phyloP scores from a whole-genome alignment of 2,888 invertebrate species.

The Tortrix viridana region DNA sequence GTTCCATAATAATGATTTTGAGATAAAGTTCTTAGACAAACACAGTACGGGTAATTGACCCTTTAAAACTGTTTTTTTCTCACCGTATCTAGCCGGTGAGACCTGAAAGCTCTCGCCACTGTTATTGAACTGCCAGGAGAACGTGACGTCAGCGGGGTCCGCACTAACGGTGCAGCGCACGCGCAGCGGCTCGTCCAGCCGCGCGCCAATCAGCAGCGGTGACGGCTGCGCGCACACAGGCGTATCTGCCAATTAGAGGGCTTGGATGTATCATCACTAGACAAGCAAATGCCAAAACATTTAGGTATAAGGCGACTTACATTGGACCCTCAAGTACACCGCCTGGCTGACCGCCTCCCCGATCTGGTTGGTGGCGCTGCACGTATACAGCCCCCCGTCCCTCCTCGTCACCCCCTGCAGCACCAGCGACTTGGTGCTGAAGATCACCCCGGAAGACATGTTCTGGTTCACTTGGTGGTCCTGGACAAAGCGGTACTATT shows the following conservation, averaged over 20 bases:
- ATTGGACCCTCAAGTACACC: slow-evolving; percentile 91
- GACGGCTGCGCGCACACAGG: slow-evolving; percentile 90
- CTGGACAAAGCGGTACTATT: no score
- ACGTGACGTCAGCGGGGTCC: slow-evolving; percentile 92
- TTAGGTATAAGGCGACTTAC: no score
- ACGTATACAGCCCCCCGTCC: slow-evolving; percentile 93
- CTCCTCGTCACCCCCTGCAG: slow-evolving; percentile 91
- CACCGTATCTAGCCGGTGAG: slow-evolving; percentile 85
- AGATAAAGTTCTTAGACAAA: no score
- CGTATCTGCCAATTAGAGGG: slow-evolving; percentile 84
- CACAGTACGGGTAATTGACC: neutral
- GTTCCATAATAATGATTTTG: no score
- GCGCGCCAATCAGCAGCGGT: slow-evolving; percentile 90
- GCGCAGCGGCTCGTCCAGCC: slow-evolving; percentile 91
- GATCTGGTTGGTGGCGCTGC: slow-evolving; percentile 91
- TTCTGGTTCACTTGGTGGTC: slow-evolving; percentile 91
- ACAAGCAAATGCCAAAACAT: no score
- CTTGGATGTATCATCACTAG: no score
- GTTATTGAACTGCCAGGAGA: slow-evolving; percentile 95
- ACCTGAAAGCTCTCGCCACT: slow-evolving; percentile 94
- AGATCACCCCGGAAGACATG: slow-evolving; percentile 92
- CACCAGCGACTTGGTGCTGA: slow-evolving; percentile 94
- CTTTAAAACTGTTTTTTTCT: slow-evolving; percentile 15
- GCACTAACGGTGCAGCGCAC: slow-evolving; percentile 93
- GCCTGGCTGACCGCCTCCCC: slow-evolving; percentile 91